Base-by-base conservation (phyloP, 2,888 invertebrate species). In the Epistrophe eligans region DNA sequence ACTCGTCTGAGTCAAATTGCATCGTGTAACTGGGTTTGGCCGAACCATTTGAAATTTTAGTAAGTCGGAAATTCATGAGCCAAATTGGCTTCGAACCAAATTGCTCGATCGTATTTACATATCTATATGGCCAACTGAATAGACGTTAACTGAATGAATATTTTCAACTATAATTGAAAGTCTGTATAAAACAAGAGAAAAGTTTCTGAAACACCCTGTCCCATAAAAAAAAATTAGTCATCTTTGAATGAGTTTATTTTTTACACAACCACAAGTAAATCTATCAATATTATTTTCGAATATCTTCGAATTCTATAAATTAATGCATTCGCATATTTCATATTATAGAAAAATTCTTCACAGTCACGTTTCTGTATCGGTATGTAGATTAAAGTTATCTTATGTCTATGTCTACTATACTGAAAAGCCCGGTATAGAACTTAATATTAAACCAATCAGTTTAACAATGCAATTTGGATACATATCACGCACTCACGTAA, bases 401-500 rank as follows among this genome's bases (percentile, higher is more conserved):
- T 28, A 35, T 19, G 8, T 1, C n/a, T n/a, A n/a, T n/a, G n/a
- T n/a, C n/a, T n/a, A n/a, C n/a, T 19, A 17, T 24, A 60, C 24
- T 7, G 15, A 70, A 70, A 62, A 70, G 50, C 38, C 74, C 62
- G 11, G 38, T 60, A 84, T 52, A 79, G n/a, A n/a, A n/a, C n/a
- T n/a, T n/a, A n/a, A n/a, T n/a, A 84, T 24, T 7, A 15, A 58
- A 52, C 28, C 28, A 35, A 55, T 11, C n/a, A 9, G 62, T 40
- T 66, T 52, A 55, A 55, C 50, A 52, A 62, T 57, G 50, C 66
- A 58, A 72, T 72, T 72, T 40, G 72, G 70, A 85, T 77, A 77
- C 73, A 71, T 58, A 80, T 60, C 79, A 72, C 72, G 79, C 76
- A 74, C 28, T 77, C 85, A 76, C 85, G 79, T 79, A 87, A 62